Base-by-base conservation (phyloP, 1,140 invertebrate species). In the Heliconius congener region DNA sequence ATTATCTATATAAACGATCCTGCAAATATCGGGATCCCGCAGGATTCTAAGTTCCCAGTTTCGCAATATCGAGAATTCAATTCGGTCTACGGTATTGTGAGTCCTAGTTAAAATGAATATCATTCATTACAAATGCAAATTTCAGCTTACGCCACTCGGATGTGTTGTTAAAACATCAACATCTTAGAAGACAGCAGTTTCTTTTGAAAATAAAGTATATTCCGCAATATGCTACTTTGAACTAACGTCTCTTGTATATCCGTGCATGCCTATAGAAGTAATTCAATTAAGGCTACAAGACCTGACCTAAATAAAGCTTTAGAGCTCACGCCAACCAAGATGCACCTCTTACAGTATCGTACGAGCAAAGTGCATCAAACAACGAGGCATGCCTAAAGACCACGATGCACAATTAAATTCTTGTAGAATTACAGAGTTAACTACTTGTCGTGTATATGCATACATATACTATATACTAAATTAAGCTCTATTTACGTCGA, bases 201-300 rank as follows among this genome's bases (percentile, higher is more conserved):
- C 16, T 52, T 19, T 52, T 57, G 9, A n/a, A n/a, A 57, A 23
- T 57, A 57, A n/a, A 57, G 18, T 55, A 19, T 19, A 55, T 55
- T 55, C 52, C 16, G 19, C n/a, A 23, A 60, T 60, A 60, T 60
- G 57, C n/a, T n/a, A 46, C 9, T 46, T 46, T 46, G 13, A 66
- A 66, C 23, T 66, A 66, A 66, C 27, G 60, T 66, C 23, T n/a
- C 23, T 66, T 27, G 9, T 30, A 16, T 66, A 18, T 30, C 23
- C 27, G 23, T 30, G 60, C 60, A 16, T 30, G 27, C 60, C 23
- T 66, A 57, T 23, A 57, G 19, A 23, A 57, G 55, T 57, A 57
- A 57, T 57, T 57, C 55, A 57, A 57, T 57, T n/a, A 57, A 57
- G n/a, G 19, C 55, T 23, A 66, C 60, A 66, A 66, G 60, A 66